Evolutionary conservation across 2,113 vertebrate genomes (phyloP).

Genomic region (Maccullochella peelii): DNA sequence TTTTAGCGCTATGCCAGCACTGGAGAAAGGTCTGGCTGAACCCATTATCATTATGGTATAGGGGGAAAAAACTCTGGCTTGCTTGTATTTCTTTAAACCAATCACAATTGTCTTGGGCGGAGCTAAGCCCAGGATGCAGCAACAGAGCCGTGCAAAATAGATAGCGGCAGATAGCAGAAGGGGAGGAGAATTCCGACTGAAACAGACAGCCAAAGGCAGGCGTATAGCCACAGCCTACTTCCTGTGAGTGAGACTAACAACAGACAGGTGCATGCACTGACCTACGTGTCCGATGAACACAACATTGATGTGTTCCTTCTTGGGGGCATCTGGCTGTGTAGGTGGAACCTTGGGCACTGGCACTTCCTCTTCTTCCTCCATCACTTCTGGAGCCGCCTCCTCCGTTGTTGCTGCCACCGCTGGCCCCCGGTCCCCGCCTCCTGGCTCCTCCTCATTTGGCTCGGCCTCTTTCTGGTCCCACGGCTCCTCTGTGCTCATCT

Average conservation of each 20-base stretch:
- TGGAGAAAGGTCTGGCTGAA: too few relatives aligned
- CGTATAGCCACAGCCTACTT: too few relatives aligned
- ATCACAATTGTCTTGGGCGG: too few relatives aligned
- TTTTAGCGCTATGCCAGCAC: too few relatives aligned
- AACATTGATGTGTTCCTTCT: conserved; percentile 97
- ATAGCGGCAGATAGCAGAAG: too few relatives aligned
- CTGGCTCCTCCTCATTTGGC: conserved; percentile 90
- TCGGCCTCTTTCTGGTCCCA: conserved; percentile 98
- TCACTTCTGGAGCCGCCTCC: conserved; percentile 77
- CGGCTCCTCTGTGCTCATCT: conserved; percentile 87
- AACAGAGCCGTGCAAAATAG: too few relatives aligned
- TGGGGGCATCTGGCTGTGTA: conserved; percentile 91
- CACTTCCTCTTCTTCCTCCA: conserved; percentile 94
- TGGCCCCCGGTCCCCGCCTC: conserved; percentile 86
- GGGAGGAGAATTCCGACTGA: too few relatives aligned
- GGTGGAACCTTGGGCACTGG: conserved; percentile 89
- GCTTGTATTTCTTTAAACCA: too few relatives aligned
- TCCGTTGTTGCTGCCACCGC: conserved; percentile 80
- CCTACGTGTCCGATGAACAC: conserved; percentile 99
- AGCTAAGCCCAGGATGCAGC: too few relatives aligned
- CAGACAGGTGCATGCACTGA: conserved; percentile 76
- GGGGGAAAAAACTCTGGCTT: too few relatives aligned
- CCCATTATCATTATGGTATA: too few relatives aligned
- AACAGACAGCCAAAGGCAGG: too few relatives aligned
- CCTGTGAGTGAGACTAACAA: neutral